Evolutionary conservation across 2,888 invertebrate genomes (phyloP).

Genomic region (Eupithecia inturbata): DNA sequence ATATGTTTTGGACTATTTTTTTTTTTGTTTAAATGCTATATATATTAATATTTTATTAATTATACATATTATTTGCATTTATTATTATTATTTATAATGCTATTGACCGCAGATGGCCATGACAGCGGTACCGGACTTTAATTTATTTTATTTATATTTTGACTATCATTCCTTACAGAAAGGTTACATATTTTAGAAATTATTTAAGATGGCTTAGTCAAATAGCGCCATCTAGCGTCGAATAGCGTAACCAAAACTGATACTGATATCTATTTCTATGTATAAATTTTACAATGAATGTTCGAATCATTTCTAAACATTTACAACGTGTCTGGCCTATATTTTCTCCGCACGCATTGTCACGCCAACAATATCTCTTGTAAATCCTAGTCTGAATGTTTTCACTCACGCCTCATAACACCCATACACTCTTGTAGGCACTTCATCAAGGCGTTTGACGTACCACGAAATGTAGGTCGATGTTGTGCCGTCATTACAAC

Average conservation of each 20-base stretch:
- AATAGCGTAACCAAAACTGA: neutral
- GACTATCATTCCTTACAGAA: too few relatives aligned
- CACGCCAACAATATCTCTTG: neutral
- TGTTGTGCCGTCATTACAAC: constrained; percentile 32
- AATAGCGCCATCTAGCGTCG: neutral
- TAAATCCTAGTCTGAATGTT: constrained; percentile 3
- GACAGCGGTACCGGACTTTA: too few relatives aligned
- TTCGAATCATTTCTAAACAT: neutral
- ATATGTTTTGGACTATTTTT: too few relatives aligned
- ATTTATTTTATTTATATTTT: too few relatives aligned
- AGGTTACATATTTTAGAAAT: too few relatives aligned
- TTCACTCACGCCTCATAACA: constrained; percentile 26
- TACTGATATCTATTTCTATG: neutral
- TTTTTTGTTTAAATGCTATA: too few relatives aligned
- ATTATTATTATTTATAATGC: too few relatives aligned
- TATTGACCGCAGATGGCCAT: too few relatives aligned
- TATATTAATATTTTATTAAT: too few relatives aligned
- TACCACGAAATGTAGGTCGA: constrained; percentile 39
- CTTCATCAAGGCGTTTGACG: constrained; percentile 31
- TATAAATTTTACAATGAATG: neutral
- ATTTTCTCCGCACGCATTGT: constrained; percentile 1
- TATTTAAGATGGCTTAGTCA: neutral
- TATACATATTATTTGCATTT: too few relatives aligned
- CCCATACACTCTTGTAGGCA: constrained; percentile 12
- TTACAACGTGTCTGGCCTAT: neutral